Base-by-base conservation (phyloP, 2,888 invertebrate species). In the Merodon equestris region DNA sequence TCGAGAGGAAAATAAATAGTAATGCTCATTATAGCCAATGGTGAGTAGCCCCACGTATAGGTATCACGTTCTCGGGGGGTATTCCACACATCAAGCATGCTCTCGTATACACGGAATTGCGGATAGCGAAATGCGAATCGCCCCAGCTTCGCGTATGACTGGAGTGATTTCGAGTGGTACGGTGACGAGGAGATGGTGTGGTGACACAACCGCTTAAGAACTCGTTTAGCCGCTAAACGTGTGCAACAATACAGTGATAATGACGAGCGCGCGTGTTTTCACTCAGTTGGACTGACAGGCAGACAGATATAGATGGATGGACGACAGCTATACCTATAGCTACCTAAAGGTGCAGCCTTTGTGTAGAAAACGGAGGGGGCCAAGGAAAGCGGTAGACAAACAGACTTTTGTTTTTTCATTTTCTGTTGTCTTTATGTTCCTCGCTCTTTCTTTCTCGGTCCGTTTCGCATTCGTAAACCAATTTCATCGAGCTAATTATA, bases 1-100 rank as follows among this genome's bases (percentile, higher is more conserved):
- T 74, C 40, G 79, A 73, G 74, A 79, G 74, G 63, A 70, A 79
- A 79, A 68, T 73, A 79, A 63, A 74, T 79, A 79, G 63, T 68
- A 68, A 79, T 56, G 64, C 73, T 73, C 54, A 70, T 74, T 79
- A 64, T 54, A 45, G 68, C 58, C 13, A 36, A 9, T 10, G 17
- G 64, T 19, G 53, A 42, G 60, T 73, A 42, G 51, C 47, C 12
- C 13, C 9, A 51, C 10, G n/a, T n/a, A n/a, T 40, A 10, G 10
- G 7, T 71, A 67, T 72, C 63, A 68, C 73, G 73, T 73, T 68
- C 57, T 42, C 47, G 15, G 54, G 47, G 60, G 54, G 60, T 74
- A 70, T 74, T 63, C 70, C 63, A 50, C n/a, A n/a, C 57, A 68
- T 45, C 18, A 45, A 67, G 36, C 40, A 17, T 56, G 47, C 63